Evolutionary conservation across 2,113 vertebrate species (phyloP).

Genomic region (Ammodytes marinus): DNA sequence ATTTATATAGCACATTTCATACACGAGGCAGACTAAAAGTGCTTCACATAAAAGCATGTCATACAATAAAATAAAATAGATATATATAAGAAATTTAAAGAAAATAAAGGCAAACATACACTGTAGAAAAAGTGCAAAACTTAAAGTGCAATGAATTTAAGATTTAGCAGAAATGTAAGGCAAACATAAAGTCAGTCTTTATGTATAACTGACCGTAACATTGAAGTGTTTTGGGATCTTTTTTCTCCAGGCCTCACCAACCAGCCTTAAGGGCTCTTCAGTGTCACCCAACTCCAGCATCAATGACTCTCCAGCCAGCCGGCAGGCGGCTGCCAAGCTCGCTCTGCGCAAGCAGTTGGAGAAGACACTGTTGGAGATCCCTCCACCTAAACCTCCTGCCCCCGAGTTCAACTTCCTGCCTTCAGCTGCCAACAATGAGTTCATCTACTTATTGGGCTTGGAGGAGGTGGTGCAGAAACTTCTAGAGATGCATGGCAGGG

Average conservation of each 20-base stretch:
- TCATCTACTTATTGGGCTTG: constrained; percentile 96
- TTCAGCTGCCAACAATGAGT: constrained; percentile 97
- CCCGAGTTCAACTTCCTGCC: constrained; percentile 97
- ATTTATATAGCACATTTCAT: too few relatives aligned
- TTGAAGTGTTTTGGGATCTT: constrained; percentile 9
- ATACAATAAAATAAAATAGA: too few relatives aligned
- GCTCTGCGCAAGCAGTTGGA: constrained; percentile 96
- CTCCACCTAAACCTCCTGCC: constrained; percentile 94
- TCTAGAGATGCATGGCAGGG: constrained; percentile 94
- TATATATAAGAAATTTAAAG: too few relatives aligned
- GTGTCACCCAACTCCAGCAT: constrained; percentile 78
- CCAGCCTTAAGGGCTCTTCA: constrained; percentile 89
- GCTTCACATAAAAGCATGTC: too few relatives aligned
- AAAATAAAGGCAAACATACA: too few relatives aligned
- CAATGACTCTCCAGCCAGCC: constrained; percentile 92
- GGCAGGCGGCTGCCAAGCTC: constrained; percentile 95
- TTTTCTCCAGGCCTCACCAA: constrained; percentile 87
- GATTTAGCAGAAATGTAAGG: too few relatives aligned
- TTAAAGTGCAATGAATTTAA: too few relatives aligned
- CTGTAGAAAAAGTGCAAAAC: too few relatives aligned
- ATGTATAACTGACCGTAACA: not conserved
- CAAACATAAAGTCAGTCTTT: not conserved
- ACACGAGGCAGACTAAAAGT: too few relatives aligned
- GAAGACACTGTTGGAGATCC: constrained; percentile 97
- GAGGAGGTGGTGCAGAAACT: constrained; percentile 98